Conservation (phyloP, 2,113 vertebrate genomes). For the Podiceps cristatus region DNA sequence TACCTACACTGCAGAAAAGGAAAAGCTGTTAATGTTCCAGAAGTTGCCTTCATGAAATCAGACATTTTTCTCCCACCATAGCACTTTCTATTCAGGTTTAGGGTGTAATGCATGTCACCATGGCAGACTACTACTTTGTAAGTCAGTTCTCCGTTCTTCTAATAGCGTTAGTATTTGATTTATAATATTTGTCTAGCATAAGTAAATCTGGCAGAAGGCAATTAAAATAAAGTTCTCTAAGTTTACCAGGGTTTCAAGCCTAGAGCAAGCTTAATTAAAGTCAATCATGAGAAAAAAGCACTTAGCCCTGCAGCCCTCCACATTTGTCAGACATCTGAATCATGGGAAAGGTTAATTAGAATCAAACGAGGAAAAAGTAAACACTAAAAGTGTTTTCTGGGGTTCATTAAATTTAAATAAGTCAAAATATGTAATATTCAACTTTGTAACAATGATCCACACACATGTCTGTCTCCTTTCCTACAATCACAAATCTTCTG, state of each 20-base stretch:
- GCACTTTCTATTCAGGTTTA: background rate
- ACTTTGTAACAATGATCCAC: background rate
- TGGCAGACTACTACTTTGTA: background rate
- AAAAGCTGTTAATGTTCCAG: background rate
- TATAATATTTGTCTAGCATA: constrained; percentile 64
- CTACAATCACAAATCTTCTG: background rate
- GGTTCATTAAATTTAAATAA: constrained; percentile 65
- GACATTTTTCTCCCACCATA: background rate
- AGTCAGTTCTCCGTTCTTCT: background rate
- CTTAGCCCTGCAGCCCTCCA: constrained; percentile 59
- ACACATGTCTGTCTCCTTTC: background rate
- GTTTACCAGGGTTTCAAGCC: constrained; percentile 58
- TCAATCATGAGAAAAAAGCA: constrained; percentile 66
- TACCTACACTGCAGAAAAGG: background rate
- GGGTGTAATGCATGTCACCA: background rate
- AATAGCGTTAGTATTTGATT: constrained; percentile 36
- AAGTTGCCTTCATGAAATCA: background rate
- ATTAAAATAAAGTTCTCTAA: constrained; percentile 71
- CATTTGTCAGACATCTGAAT: constrained; percentile 74
- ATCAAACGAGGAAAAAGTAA: constrained; percentile 69
- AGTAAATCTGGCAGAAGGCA: constrained; percentile 69
- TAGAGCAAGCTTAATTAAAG: constrained; percentile 75
- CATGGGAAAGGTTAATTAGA: constrained; percentile 74
- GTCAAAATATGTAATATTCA: constrained; percentile 60
- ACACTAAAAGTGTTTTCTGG: constrained; percentile 57